Evolutionary conservation across 2,797 vertebrate species (phyloP), one percentile per base, ranked within the genome.

Genomic region (Pangasius djambal): DNA sequence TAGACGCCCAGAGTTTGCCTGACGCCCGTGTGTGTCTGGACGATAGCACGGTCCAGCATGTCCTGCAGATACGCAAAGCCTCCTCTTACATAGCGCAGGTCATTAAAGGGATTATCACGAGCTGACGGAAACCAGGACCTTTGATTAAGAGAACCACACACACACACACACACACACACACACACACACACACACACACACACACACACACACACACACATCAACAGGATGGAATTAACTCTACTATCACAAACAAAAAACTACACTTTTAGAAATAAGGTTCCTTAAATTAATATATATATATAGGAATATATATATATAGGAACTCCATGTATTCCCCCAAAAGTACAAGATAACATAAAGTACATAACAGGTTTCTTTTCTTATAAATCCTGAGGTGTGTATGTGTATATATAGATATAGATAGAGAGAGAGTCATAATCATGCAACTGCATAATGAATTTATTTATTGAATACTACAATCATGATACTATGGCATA

Each of bases 61-160:
- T 99, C 98, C 93, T 99, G 97, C 89, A 99, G 94, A 92, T 99
- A 99, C 89, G 97, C 92, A 55, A 99, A 99, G 88, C 98, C 98
- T n/a, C 98, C 98, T 96, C 97, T 97, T 34, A 99, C 94, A 8
- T 99, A 99, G 59, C 96, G 97, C 95, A 99, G 96, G 91, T 99
- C 97, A 82, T 97, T 97, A 92, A 97, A 97, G 67, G 97, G 92
- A 92, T 97, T 97, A 92, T 97, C 98, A 81, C 96, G 96, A 61
- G 98, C 98, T 91, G 97, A 98, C 0, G 98, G 98, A 92, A 96
- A 96, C 98, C 98, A 99, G 87, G 94, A 98, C 94, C 98, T 99
- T 94, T 25, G 50, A 67, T 67, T 67, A 84, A 92, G 92, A 91
- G 12, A 83, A 82, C 16, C 67, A 57, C 16, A 20, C 96, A 91